Evolutionary conservation across 2,888 invertebrate genomes (phyloP).

Genomic region (Pterostichus madidus): DNA sequence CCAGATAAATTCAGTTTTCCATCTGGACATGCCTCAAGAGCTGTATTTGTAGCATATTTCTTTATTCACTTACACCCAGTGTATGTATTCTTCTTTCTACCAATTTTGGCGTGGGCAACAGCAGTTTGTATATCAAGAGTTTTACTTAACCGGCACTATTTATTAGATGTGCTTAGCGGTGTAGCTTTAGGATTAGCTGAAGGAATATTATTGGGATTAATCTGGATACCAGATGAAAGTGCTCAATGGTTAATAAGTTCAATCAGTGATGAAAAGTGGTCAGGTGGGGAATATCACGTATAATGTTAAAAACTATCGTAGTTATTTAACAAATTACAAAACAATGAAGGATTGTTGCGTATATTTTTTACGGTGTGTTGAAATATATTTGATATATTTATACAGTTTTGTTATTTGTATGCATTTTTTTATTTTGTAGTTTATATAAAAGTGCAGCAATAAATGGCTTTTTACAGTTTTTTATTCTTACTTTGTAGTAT

Average conservation of each 20-base stretch:
- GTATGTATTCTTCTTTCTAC: slow-evolving; percentile 80
- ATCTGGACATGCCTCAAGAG: slow-evolving; percentile 95
- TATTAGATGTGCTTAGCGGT: slow-evolving; percentile 91
- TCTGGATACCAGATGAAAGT: slow-evolving; percentile 86
- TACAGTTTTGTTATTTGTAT: slow-evolving; percentile 19
- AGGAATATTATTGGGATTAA: slow-evolving; percentile 81
- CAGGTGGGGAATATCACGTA: slow-evolving; percentile 86
- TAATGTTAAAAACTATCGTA: slow-evolving; percentile 72
- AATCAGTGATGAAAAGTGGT: slow-evolving; percentile 84
- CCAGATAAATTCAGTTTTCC: slow-evolving; percentile 96
- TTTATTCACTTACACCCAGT: slow-evolving; percentile 84
- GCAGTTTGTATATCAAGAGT: slow-evolving; percentile 89
- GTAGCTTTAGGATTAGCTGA: slow-evolving; percentile 85
- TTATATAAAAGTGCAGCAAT: neutral
- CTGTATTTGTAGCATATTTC: slow-evolving; percentile 87
- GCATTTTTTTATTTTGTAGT: slow-evolving; percentile 20
- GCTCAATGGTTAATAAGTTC: slow-evolving; percentile 81
- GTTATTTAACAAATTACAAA: neutral
- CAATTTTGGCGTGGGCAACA: slow-evolving; percentile 86
- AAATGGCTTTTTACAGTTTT: slow-evolving; percentile 13
- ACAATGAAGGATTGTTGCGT: neutral
- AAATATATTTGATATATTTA: slow-evolving; percentile 4
- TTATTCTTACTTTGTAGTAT: neutral
- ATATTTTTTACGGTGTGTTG: slow-evolving; percentile 11
- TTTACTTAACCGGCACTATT: slow-evolving; percentile 90